Base-by-base conservation (phyloP, 2,113 vertebrate genomes). In the Pseudolaguvia tuberculata region DNA sequence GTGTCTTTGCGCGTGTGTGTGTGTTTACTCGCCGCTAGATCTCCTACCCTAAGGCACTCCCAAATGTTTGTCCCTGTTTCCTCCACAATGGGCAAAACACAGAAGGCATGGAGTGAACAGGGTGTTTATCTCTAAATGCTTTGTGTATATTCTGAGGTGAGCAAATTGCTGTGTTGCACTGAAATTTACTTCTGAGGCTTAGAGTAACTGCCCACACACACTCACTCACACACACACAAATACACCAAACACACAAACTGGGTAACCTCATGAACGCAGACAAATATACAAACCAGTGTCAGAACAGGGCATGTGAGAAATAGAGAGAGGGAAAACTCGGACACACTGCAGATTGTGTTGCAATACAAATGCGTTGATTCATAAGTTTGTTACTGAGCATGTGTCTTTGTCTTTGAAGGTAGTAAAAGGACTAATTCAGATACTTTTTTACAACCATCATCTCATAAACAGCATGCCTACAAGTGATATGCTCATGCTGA, bases 101-200 rank as follows among this genome's bases (percentile, higher is more conserved):
- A 11, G 53, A 14, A 72, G 21, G 45, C 61, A 70, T 55, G 31
- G 20, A 31, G 69, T 50, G 70, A n/a, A n/a, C 23, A 21, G 3
- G 23, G 21, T 73, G 51, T 73, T 62, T 61, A 62, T 73, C 27
- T 21, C 10, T 1, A 77, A 67, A 67, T 67, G 39, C 15, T 72
- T 45, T 70, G 75, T 72, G 70, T 74, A 66, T 78, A 78, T 48
- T 78, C 20, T 81, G 71, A 75, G 77, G 72, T 56, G 68, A 75
- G 59, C 25, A 65, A 53, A 75, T 59, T 75, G 66, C 35, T 61
- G 27, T 78, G 76, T 70, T n/a, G 71, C 52, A 45, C 68, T 62
- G 42, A 52, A 65, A 42, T 71, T 25, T 59, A 59, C 42, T 57
- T 72, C 39, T 72, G 70, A 20, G 61, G 20, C 61, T 39, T 29